These are phyloP conservation scores for Rhynchotus rufescens DNA, from an alignment of 2,797 vertebrate species.

Conservation along the genomic window DNA sequence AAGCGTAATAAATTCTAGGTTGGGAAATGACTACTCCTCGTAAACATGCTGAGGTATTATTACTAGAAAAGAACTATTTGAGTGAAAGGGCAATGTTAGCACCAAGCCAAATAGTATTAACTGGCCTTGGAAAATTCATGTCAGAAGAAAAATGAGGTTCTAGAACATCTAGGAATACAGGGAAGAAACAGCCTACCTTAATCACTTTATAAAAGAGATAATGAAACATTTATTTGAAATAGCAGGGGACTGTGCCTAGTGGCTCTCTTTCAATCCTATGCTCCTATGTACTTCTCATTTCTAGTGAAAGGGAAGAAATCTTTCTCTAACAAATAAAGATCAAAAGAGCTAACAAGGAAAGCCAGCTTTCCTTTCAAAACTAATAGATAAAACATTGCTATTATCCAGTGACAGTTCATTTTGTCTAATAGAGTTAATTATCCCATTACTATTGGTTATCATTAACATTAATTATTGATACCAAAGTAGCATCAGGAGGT, in stretches of 20 bases:
- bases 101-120: background rate
- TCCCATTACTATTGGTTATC: background rate
- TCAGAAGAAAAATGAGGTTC: background rate
- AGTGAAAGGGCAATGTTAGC: background rate
- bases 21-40: background rate
- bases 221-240: background rate
- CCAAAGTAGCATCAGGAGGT: background rate
- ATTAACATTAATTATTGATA: constrained; percentile 50
- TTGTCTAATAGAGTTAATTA: constrained; percentile 43
- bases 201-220: background rate
- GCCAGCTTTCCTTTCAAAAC: background rate
- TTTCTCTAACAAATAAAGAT: background rate
- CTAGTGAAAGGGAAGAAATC: background rate
- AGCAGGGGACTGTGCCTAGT: background rate
- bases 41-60: background rate
- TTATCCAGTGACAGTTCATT: constrained; percentile 7
- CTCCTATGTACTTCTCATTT: background rate
- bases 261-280: background rate
- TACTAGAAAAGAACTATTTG: background rate
- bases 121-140: background rate
- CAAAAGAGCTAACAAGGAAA: background rate
- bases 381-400: background rate
- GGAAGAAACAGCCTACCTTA: background rate
- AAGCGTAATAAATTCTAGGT: background rate
- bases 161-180: background rate